Evolutionary conservation across 2,888 invertebrate genomes (phyloP).

Genomic region (Meiosimyza platycephala): DNA sequence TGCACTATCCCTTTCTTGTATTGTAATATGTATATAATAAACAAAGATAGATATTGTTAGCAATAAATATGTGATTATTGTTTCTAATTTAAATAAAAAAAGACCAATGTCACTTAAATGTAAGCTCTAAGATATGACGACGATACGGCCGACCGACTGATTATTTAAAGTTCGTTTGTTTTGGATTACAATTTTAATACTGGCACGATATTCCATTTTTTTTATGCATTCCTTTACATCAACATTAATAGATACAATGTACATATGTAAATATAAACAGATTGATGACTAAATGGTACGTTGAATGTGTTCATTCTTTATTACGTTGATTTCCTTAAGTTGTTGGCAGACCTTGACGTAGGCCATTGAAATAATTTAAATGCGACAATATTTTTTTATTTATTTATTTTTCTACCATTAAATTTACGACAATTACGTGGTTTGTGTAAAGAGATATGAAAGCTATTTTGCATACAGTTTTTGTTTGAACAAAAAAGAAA

Average conservation of each 20-base stretch:
- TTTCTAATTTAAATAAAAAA: conserved; percentile 24
- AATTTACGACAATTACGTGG: too few species aligned
- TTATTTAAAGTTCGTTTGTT: neutral
- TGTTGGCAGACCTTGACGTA: conserved; percentile 12
- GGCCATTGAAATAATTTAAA: neutral
- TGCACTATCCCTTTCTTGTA: neutral
- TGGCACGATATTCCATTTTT: neutral
- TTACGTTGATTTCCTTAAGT: neutral
- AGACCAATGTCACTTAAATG: neutral
- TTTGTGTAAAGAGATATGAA: too few species aligned
- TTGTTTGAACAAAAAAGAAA: too few species aligned
- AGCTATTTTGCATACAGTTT: too few species aligned
- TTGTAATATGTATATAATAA: conserved; percentile 1
- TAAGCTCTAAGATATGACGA: neutral
- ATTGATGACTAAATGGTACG: neutral
- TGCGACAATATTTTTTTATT: too few species aligned
- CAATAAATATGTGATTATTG: conserved; percentile 28
- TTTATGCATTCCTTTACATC: conserved; percentile 16
- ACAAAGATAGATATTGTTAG: conserved; percentile 22
- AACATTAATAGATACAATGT: neutral
- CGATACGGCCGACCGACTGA: too few species aligned
- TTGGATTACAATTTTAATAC: neutral
- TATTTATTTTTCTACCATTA: too few species aligned
- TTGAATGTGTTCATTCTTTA: neutral
- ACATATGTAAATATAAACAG: neutral